Base-by-base conservation (phyloP, 2,888 invertebrate genomes). In the Unio pictorum region DNA sequence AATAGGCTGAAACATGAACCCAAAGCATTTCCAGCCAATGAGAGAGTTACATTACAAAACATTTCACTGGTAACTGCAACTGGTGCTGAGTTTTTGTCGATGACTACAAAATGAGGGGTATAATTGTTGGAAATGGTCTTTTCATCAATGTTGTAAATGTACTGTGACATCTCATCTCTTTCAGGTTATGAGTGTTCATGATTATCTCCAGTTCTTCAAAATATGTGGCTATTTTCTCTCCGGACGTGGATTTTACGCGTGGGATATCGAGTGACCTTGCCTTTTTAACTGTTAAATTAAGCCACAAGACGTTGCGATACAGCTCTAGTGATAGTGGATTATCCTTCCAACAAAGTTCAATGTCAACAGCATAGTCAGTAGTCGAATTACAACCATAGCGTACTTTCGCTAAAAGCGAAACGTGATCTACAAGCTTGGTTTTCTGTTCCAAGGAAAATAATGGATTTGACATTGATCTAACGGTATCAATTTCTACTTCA, bases 61-160 rank as follows among this genome's bases (percentile, higher is more conserved):
- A 55, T 73, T 20, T 66, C 69, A 55, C 65, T 55, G 23, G 74
- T 71, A 4, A 74, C 45, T n/a, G 73, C 73, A 20, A 69, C 69
- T 1, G 68, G 54, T 28, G 65, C 71, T 28, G 63, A 54, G 1
- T 69, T 30, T 26, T 54, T 61, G n/a, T 66, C 64, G 18, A 66
- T n/a, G 4, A 76, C 66, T 54, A 76, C 55, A 54, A 55, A 68
- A 20, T 73, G 74, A 30, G 73, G 73, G 20, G 61, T 69, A 61
- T 73, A 69, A 23, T 72, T 71, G 7, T 54, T 54, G 17, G 61
- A 61, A 6, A 73, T n/a, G 4, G 73, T 68, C 54, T 77, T 77
- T 54, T 75, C 72, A 67, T 73, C 75, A 30, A 75, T 64, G 23
- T 73, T 75, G 30, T 56, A 73, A 0, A 75, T 75, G 3, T 23